Evolutionary conservation across 2,888 invertebrate genomes (phyloP), one percentile per base, ranked within the genome.

Genomic region (Trichogramma evanescens): DNA sequence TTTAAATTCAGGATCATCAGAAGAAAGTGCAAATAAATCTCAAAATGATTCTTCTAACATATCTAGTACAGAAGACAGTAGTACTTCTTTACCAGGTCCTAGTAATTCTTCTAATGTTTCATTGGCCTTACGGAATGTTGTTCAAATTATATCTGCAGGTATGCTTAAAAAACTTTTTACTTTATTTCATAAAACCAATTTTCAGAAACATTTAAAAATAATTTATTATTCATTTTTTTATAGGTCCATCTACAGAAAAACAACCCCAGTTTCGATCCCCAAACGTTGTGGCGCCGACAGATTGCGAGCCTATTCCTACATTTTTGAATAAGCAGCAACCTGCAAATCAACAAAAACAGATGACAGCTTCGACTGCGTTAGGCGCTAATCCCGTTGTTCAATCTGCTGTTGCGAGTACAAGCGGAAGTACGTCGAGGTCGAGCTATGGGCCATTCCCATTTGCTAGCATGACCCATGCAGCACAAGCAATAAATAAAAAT

Each of bases 391-490:
- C 71, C 13, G 66, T 73, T 43, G 67, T 63, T 68, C 69, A 57
- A 61, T 71, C 56, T 70, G 72, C 61, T 72, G 67, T 69, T 42
- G 58, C 69, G 4, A 81, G 77, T 78, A 77, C 76, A 72, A 81
- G 71, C 62, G 67, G 71, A 63, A 65, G 71, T 51, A 71, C 76
- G 13, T 66, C 76, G 41, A 70, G 77, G 53, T 73, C 71, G 63
- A 74, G 84, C 78, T 79, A 80, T 67, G 80, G 88, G 77, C 82
- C 86, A 75, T 93, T 88, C 80, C 93, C 93, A 49, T 93, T 93
- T 77, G 90, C 91, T 72, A 93, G 93, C 78, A 93, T 94, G 93
- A 91, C 92, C 52, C 90, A 91, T 74, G 90, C 83, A 54, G 82
- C 90, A 65, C 86, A 92, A 77, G 91, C 92, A 54, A 88, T 92